These are phyloP conservation scores for Gymnarchus niloticus DNA, from an alignment of 2,113 vertebrate genomes.

Conservation along the genomic window DNA sequence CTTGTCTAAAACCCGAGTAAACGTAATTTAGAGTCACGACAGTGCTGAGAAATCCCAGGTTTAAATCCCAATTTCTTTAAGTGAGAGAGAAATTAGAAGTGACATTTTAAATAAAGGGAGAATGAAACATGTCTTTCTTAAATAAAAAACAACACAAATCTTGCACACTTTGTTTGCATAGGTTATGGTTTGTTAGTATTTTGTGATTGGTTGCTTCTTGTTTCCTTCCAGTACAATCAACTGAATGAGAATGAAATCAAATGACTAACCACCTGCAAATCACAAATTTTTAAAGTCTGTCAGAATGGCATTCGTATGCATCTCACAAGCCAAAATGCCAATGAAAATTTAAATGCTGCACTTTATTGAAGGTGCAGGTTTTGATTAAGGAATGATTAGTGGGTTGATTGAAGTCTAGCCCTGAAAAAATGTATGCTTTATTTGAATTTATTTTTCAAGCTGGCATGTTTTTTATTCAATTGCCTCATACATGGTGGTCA, in stretches of 20 bases:
- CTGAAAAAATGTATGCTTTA: background rate
- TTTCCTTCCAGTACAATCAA: background rate
- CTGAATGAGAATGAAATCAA: constrained; percentile 8
- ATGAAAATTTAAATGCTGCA: background rate
- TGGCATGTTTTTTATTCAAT: background rate
- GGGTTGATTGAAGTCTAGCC: background rate
- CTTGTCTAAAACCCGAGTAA: constrained; percentile 14
- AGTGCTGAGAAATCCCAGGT: constrained; percentile 20
- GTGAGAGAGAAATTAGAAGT: constrained; percentile 21
- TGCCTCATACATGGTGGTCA: background rate
- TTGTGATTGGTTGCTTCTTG: constrained; percentile 5
- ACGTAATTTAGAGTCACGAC: constrained; percentile 26
- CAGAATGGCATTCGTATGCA: background rate
- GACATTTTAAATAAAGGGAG: constrained; percentile 5
- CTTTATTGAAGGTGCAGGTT: background rate
- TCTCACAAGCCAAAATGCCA: background rate
- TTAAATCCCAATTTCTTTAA: constrained; percentile 23
- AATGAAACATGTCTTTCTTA: background rate
- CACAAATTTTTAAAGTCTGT: background rate
- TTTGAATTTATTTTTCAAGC: background rate
- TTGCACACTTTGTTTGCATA: constrained; percentile 1
- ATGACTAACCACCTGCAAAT: background rate
- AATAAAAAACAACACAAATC: constrained; percentile 6
- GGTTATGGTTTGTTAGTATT: background rate
- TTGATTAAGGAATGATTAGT: background rate